Percentiles rank a stretch among this genome's conserved stretches.
phyloP scores from a whole-genome alignment of 2,113 vertebrate species.

The Felis chaus region DNA sequence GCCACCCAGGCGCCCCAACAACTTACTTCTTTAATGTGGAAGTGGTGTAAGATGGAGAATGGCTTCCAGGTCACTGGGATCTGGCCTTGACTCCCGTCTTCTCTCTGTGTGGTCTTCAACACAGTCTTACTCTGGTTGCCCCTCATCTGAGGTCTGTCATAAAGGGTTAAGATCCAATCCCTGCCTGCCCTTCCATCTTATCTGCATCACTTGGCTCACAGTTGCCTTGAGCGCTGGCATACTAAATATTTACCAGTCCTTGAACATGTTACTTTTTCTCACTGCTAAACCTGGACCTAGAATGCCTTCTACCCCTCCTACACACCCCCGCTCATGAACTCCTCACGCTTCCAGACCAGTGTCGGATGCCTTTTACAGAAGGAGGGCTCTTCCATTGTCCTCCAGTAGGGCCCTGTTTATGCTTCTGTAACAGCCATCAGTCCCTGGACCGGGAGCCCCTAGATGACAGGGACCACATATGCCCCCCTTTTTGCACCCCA shows the following conservation, averaged over 20 bases:
- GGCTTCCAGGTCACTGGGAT: background rate
- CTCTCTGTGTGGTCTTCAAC: background rate
- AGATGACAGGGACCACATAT: background rate
- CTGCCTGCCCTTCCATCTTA: background rate
- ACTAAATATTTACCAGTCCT: background rate
- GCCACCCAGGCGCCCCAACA: no score
- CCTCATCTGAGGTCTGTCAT: background rate
- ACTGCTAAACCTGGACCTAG: background rate
- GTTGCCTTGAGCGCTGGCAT: background rate
- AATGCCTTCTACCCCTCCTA: background rate
- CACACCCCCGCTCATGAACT: background rate
- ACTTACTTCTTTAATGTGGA: background rate
- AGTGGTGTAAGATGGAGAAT: background rate
- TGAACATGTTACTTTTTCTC: background rate
- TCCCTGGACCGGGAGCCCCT: fast-evolving
- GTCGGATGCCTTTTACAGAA: background rate
- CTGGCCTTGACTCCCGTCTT: background rate
- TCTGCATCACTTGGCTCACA: background rate
- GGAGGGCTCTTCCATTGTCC: background rate
- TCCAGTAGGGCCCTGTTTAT: background rate
- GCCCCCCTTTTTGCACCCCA: background rate
- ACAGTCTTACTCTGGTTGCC: background rate
- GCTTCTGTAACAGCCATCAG: background rate
- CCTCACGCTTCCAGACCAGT: background rate
- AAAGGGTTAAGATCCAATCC: background rate